phyloP scores from a whole-genome alignment of 2,797 vertebrate genomes.

The Siniperca scherzeri region DNA sequence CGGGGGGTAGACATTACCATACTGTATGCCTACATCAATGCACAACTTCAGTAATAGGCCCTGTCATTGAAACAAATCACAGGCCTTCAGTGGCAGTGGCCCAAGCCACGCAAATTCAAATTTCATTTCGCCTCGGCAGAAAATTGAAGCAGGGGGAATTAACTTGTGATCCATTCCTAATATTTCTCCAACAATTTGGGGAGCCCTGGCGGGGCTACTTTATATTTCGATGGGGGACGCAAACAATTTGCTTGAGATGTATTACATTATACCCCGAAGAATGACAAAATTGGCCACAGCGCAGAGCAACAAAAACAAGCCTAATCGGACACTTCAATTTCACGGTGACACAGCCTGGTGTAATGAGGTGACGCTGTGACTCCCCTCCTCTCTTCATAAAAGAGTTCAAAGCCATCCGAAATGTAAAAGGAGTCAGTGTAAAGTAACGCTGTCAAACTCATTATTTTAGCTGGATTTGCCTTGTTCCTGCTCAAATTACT shows the following conservation, averaged over 20 bases:
- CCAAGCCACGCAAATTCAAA: conserved; percentile 78
- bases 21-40: conserved; percentile 80
- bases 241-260: conserved; percentile 85
- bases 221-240: conserved; percentile 75
- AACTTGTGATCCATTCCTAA: conserved; percentile 81
- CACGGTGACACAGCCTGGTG: conserved; percentile 76
- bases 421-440: conserved; percentile 53
- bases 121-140: conserved; percentile 75
- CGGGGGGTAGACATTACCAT: conserved; percentile 73
- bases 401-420: conserved; percentile 53
- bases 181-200: conserved; percentile 80
- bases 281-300: conserved; percentile 77
- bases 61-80: conserved; percentile 83
- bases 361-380: conserved; percentile 76
- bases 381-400: conserved; percentile 40
- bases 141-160: conserved; percentile 81
- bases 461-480: conserved; percentile 35
- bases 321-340: conserved; percentile 85
- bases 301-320: conserved; percentile 72
- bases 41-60: conserved; percentile 78
- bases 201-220: conserved; percentile 67
- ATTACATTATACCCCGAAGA: conserved; percentile 78
- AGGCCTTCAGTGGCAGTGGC: conserved; percentile 68
- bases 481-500: conserved; percentile 29
- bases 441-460: conserved; percentile 40